phyloP scores from a whole-genome alignment of 1,140 invertebrate genomes.

The Apis mellifera region Amel_HAv3.1 CM009934.2:4951001-4951500 shows the following conservation, averaged over 20 bases:
- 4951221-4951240: too few species aligned
- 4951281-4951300: constrained; percentile 35
- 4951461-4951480: constrained; percentile 34
- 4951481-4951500: neutral
- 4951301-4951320: constrained; percentile 44
- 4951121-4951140: too few species aligned
- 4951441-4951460: constrained; percentile 12
- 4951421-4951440: constrained; percentile 41
- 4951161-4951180: too few species aligned
- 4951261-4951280: constrained; percentile 41
- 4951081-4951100: too few species aligned
- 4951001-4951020: too few species aligned
- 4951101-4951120: too few species aligned
- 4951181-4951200: too few species aligned
- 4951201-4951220: too few species aligned
- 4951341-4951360: neutral
- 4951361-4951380: neutral
- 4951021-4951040: too few species aligned
- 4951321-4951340: constrained; percentile 26
- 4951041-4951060: too few species aligned
- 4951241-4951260: neutral
- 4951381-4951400: constrained; percentile 15
- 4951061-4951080: too few species aligned
- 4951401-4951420: neutral
- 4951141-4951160: too few species aligned